Evolutionary conservation across 1,140 invertebrate species (phyloP), one percentile per base, ranked within the genome.

Genomic region (Papilio machaon): DNA sequence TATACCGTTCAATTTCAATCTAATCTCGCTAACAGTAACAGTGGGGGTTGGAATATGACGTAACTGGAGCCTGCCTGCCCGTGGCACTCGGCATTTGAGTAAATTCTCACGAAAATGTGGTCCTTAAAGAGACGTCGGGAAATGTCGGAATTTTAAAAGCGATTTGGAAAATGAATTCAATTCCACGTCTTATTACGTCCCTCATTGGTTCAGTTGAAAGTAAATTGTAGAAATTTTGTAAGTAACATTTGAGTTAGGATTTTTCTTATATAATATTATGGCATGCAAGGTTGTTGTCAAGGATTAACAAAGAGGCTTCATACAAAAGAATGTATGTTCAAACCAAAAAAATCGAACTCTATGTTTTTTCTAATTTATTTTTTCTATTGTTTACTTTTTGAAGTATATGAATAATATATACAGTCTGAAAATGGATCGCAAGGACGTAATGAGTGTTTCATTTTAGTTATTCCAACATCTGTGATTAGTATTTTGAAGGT

Each of bases 1-100:
- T 83, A 87, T 49, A 82, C 84, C 86, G 86, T 90, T 89, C 88
- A 89, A 90, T 90, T 90, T 89, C 86, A 86, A 89, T 90, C 82
- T 90, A 89, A 91, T 91, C 86, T 86, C 78, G 81, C 73, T 73
- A 76, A 54, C 74, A 76, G 79, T 78, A 85, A 84, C 46, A 60
- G 79, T 78, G 80, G 76, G 84, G 85, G 81, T 67, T 83, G 82
- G 73, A 83, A 82, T 86, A 85, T 85, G 84, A 88, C 82, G 84
- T 88, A 88, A 85, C 75, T 82, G 64, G 83, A 85, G 83, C 74
- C 79, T 64, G 79, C 82, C 81, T 82, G 81, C 81, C 77, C 64
- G 70, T 35, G 60, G 54, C 74, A 30, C 47, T 47, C 79, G 64
- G 81, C 67, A 64, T 83, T 85, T 86, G 82, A 80, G 60, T 81